Conservation (phyloP, 2,113 vertebrate species). For the Scomber japonicus region DNA sequence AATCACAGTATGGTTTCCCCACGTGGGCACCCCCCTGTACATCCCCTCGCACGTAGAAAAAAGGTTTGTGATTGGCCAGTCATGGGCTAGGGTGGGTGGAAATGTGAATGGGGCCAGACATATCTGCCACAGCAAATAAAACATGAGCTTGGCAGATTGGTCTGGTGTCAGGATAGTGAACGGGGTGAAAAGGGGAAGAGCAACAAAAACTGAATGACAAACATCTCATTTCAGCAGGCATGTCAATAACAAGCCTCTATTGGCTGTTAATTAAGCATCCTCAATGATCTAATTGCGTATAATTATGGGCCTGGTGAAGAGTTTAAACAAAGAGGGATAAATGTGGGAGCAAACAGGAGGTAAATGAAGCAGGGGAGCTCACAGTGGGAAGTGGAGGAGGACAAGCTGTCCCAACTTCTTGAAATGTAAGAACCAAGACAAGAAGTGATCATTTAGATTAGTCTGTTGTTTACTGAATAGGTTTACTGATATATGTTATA, state of each 20-base stretch:
- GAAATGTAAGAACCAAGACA: not conserved
- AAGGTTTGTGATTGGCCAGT: too few species aligned
- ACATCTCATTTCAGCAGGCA: conserved; percentile 4
- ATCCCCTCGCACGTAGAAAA: too few species aligned
- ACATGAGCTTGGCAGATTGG: not conserved
- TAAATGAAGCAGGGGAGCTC: conserved; percentile 7
- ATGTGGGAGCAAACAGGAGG: conserved; percentile 17
- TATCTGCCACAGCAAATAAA: not conserved
- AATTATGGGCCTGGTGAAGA: conserved; percentile 43
- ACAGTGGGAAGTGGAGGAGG: not conserved
- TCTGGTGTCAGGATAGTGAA: too few species aligned
- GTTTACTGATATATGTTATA: too few species aligned
- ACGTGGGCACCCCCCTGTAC: too few species aligned
- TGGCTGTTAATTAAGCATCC: conserved; percentile 52
- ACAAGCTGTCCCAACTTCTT: not conserved
- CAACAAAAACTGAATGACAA: conserved; percentile 1
- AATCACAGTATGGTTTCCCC: too few species aligned
- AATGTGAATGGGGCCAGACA: too few species aligned
- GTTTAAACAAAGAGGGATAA: conserved; percentile 13
- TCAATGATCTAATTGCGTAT: conserved; percentile 65
- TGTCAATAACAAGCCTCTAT: conserved; percentile 37
- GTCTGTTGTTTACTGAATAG: not conserved
- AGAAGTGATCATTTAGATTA: not conserved
- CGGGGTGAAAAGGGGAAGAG: not conserved
- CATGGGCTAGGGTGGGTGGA: too few species aligned